phyloP scores from a whole-genome alignment of 2,113 vertebrate species.

The Tonatia bakeri region DNA sequence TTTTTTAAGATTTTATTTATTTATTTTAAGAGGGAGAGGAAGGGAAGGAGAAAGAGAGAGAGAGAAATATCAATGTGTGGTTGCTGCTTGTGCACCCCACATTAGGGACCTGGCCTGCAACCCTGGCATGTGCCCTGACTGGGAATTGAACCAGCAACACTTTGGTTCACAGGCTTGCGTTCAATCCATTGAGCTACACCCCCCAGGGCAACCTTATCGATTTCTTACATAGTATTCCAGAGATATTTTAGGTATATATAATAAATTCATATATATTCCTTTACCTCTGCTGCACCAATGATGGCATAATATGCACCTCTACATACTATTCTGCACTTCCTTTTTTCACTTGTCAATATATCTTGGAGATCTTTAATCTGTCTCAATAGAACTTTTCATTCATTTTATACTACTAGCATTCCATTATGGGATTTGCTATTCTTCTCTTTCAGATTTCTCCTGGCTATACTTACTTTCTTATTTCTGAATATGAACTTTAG shows the following conservation, averaged over 20 bases:
- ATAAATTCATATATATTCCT: background rate
- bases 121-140: too few species aligned
- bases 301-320: background rate
- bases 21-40: too few species aligned
- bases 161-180: too few species aligned
- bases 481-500: background rate
- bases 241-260: background rate
- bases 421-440: background rate
- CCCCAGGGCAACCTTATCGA: background rate
- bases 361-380: background rate
- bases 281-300: background rate
- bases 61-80: too few species aligned
- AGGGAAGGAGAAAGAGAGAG: too few species aligned
- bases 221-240: background rate
- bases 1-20: too few species aligned
- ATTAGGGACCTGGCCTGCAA: too few species aligned
- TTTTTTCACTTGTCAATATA: background rate
- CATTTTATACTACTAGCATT: background rate
- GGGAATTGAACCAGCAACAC: too few species aligned
- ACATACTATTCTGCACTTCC: background rate
- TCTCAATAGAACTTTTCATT: background rate
- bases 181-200: too few species aligned
- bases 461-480: background rate
- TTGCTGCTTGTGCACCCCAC: too few species aligned
- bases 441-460: background rate